These are phyloP conservation scores for Ormyrus pomaceus DNA, from an alignment of 2,888 invertebrate species.

Conservation along the genomic window DNA sequence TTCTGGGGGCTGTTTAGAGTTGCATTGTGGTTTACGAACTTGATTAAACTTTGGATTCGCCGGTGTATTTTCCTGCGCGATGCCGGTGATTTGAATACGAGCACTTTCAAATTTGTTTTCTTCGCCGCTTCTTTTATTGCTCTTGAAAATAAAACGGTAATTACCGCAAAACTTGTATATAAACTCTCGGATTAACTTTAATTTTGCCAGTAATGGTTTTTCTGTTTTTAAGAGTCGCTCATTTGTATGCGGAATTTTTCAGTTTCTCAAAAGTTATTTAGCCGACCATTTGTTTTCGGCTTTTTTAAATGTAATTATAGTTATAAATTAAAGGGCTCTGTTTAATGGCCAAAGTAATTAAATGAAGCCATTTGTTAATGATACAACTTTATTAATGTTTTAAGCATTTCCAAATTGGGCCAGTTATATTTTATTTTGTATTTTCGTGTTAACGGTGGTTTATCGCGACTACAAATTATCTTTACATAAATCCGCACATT, in stretches of 20 bases:
- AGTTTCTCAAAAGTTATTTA: background rate
- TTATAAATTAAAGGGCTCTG: too few relatives aligned
- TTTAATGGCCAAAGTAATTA: too few relatives aligned
- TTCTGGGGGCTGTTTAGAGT: constrained; percentile 17
- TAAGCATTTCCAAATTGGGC: too few relatives aligned
- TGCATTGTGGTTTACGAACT: constrained; percentile 30
- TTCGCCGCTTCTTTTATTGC: background rate
- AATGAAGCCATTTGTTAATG: too few relatives aligned
- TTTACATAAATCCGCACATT: constrained; percentile 28
- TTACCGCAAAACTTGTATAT: background rate
- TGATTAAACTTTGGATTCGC: constrained; percentile 39
- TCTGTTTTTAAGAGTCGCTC: background rate
- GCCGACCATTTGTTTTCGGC: background rate
- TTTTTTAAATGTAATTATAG: too few relatives aligned
- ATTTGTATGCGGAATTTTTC: background rate
- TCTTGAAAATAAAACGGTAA: constrained; percentile 7
- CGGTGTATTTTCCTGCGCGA: constrained; percentile 7
- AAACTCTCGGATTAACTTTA: background rate
- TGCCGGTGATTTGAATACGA: constrained; percentile 30
- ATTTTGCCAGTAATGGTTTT: too few relatives aligned
- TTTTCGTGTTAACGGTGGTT: background rate
- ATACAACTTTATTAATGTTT: too few relatives aligned
- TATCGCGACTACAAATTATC: constrained; percentile 32
- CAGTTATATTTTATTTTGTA: constrained; percentile 1
- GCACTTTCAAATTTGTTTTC: constrained; percentile 27